These are phyloP conservation scores for Macaca mulatta DNA, from an alignment of 2,113 vertebrate species.

Conservation along the genomic window DNA sequence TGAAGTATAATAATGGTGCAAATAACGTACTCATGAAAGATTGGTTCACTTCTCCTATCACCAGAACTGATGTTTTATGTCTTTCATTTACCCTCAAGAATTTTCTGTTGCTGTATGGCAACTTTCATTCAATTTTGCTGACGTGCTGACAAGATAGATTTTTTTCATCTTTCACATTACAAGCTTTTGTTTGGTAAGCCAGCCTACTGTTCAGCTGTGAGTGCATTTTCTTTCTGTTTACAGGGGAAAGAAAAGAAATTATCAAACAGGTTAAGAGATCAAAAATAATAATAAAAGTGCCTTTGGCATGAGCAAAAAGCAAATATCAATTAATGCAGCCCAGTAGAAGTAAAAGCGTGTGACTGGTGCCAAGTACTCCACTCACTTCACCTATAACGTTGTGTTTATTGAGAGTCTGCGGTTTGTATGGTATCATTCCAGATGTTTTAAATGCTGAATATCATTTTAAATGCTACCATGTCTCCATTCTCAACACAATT, in stretches of 20 bases:
- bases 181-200: conserved; percentile 11
- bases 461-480: neutral
- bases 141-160: neutral
- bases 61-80: neutral
- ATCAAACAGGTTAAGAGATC: conserved; percentile 45
- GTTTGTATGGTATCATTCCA: fast-evolving
- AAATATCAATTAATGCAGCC: neutral
- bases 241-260: neutral
- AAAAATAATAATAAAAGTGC: conserved; percentile 42
- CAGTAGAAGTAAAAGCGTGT: neutral
- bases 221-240: conserved; percentile 38
- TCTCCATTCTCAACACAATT: neutral
- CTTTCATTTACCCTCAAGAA: neutral
- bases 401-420: neutral
- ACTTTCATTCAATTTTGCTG: neutral
- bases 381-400: neutral
- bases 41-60: neutral
- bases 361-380: neutral
- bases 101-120: neutral
- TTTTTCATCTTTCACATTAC: neutral
- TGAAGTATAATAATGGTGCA: neutral
- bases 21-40: neutral
- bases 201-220: neutral
- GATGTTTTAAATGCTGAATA: neutral
- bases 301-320: neutral